A percentile compares a stretch with the other conserved stretches of the same genome.
Conservation (phyloP, 2,113 vertebrate genomes). For the Phrynocephalus versicolor region DNA sequence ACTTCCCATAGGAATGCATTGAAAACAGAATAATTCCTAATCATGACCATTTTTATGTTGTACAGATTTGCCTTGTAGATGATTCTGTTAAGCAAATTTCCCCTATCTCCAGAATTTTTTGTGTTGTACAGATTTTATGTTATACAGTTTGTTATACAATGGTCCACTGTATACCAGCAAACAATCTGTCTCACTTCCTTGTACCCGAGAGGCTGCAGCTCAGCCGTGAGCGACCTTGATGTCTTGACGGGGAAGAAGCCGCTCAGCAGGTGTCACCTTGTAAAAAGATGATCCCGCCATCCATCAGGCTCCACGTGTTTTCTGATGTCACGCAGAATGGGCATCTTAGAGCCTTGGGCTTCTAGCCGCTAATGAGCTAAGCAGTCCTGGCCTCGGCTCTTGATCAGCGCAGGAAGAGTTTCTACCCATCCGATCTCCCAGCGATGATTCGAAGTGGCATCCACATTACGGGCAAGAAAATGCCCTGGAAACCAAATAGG, state of each 20-base stretch:
- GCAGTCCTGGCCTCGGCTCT: not conserved
- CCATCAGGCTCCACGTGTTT: not conserved
- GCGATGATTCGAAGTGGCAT: not conserved
- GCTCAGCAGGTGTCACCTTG: not conserved
- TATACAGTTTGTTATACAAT: too few species aligned
- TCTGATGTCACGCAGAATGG: not conserved
- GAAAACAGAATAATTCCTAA: too few species aligned
- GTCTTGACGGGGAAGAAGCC: too few species aligned
- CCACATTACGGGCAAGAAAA: not conserved
- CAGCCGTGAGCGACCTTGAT: too few species aligned
- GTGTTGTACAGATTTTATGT: too few species aligned
- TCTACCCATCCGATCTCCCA: not conserved
- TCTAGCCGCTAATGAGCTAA: not conserved
- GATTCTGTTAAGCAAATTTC: too few species aligned
- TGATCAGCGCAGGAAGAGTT: not conserved
- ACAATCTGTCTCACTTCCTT: not conserved
- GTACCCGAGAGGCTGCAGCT: not conserved
- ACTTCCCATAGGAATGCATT: too few species aligned
- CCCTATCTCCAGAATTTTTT: too few species aligned
- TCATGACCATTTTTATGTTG: too few species aligned
- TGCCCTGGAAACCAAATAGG: not conserved
- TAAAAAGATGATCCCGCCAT: not conserved
- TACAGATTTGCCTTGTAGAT: too few species aligned
- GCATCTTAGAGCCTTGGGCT: not conserved
- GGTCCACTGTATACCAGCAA: too few species aligned